Evolutionary conservation across 2,888 invertebrate genomes (phyloP), one percentile per base, ranked within the genome.

Genomic region (Sesia apiformis): DNA sequence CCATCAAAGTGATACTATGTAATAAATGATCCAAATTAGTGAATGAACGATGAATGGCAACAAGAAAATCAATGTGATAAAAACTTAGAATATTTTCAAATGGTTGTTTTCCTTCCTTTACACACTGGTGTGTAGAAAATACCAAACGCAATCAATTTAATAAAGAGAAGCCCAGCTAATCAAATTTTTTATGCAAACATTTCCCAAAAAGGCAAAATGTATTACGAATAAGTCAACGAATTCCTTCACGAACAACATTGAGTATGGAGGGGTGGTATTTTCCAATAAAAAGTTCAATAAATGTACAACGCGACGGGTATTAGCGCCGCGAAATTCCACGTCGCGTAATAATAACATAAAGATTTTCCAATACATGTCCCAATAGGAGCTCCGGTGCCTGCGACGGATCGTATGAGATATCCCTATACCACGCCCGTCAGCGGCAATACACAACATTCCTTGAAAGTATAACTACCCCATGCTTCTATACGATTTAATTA

Each of bases 291-390:
- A 82, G 75, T 76, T 81, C 76, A 74, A 80, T 78, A 76, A 74
- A 78, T 77, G 74, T 78, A 81, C 74, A 74, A 64, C 64, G 70
- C 67, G 81, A 78, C 72, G 77, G 78, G 78, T 82, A 83, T 83
- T 81, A 81, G 74, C 74, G 75, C 67, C 65, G 65, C 71, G 72
- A 76, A 79, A 78, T 82, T 78, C 76, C 72, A 69, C 64, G 65
- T 69, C 66, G 75, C 74, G 75, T 79, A 80, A 84, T 84, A 84
- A 84, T 82, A 83, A 82, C 78, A 78, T 76, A 79, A 81, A 81
- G 74, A 81, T 81, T 83, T 78, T 81, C 78, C 79, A 83, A 82
- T 81, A 81, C 77, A 71, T 75, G 75, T 69, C 69, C 73, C 75
- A 72, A 77, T 78, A 81, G 71, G 70, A 70, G 65, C 58, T 58